These are phyloP conservation scores for Phalangium opilio DNA, from an alignment of 2,888 invertebrate species.

Conservation along the genomic window DNA sequence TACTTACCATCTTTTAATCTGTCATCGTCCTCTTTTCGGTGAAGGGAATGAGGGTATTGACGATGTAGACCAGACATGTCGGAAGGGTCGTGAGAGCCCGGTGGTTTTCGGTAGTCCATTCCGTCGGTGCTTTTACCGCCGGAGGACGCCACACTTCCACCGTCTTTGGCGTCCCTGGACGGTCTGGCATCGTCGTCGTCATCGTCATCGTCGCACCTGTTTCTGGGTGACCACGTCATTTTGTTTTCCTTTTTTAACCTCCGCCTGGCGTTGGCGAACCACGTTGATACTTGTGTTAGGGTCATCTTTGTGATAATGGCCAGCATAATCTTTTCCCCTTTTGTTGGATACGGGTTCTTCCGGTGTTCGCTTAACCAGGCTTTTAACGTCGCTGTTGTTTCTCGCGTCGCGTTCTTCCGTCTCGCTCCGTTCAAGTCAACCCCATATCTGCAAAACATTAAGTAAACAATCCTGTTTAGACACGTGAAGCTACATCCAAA, in stretches of 20 bases:
- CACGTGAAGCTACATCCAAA: no score
- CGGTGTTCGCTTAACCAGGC: constrained; percentile 97
- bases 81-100: no score
- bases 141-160: neutral
- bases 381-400: constrained; percentile 93
- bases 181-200: constrained; percentile 41
- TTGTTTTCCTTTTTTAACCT: constrained; percentile 69
- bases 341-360: constrained; percentile 98
- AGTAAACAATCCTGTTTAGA: no score
- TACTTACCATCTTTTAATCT: no score
- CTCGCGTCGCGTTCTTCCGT: constrained; percentile 94
- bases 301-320: constrained; percentile 99
- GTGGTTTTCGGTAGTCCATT: no score
- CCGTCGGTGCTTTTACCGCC: no score
- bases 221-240: constrained; percentile 96
- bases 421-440: constrained; percentile 56
- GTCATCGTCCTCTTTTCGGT: no score
- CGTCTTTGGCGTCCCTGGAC: constrained; percentile 79
- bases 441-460: constrained; percentile 50
- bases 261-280: constrained; percentile 43
- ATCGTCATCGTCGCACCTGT: constrained; percentile 82
- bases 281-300: constrained; percentile 57
- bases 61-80: no score
- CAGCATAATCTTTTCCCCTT: constrained; percentile 97
- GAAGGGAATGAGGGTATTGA: no score